Evolutionary conservation across 2,113 vertebrate species (phyloP).

Genomic region (Grammomys surdaster): DNA sequence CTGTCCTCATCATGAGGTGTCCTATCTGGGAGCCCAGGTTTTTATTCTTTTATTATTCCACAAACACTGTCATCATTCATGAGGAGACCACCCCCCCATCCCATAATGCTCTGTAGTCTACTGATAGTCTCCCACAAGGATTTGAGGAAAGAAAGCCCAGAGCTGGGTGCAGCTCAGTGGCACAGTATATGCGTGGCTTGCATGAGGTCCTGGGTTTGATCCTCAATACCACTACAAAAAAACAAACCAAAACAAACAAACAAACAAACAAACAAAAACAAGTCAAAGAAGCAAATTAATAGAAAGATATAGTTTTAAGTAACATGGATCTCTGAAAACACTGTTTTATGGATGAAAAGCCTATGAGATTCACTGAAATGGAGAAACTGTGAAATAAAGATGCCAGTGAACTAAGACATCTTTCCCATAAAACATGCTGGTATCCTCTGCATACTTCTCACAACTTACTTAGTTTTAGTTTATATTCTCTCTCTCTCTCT

Average conservation of each 20-base stretch:
- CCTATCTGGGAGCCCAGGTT: background rate
- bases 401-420: slow-evolving; percentile 43
- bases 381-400: slow-evolving; percentile 34
- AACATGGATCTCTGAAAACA: background rate
- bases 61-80: background rate
- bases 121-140: background rate
- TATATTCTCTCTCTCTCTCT: too few species aligned
- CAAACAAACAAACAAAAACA: background rate
- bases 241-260: background rate
- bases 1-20: background rate
- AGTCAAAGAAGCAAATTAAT: background rate
- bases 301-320: background rate
- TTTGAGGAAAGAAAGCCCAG: background rate
- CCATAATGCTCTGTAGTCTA: background rate
- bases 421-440: background rate
- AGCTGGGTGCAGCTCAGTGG: background rate
- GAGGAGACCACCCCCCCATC: background rate
- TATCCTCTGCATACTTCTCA: background rate
- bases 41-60: background rate
- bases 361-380: background rate
- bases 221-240: background rate
- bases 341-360: background rate
- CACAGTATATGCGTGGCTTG: background rate
- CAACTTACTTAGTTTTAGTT: background rate
- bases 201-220: background rate